phyloP scores from a whole-genome alignment of 2,888 invertebrate genomes.

The Andrena fulva region DNA sequence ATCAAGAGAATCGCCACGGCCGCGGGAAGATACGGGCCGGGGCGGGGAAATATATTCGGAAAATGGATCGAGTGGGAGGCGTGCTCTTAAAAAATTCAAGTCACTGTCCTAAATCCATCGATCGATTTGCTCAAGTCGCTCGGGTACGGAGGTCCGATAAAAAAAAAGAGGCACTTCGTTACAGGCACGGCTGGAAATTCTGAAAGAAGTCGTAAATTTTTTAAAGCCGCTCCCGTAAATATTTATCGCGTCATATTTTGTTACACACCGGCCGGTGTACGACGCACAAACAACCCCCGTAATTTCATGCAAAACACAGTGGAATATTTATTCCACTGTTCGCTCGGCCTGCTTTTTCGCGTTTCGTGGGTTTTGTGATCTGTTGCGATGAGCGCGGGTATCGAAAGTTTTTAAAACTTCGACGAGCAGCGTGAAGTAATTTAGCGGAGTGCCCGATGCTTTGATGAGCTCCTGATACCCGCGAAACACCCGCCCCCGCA shows the following conservation, averaged over 20 bases:
- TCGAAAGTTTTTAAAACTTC: slow-evolving; percentile 16
- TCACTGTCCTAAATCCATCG: slow-evolving; percentile 60
- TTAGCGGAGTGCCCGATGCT: no score
- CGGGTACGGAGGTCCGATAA: neutral
- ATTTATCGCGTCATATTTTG: slow-evolving; percentile 46
- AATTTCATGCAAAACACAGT: slow-evolving; percentile 48
- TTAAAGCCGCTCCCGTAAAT: slow-evolving; percentile 38
- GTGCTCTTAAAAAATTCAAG: slow-evolving; percentile 49
- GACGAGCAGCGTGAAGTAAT: neutral
- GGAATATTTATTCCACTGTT: slow-evolving; percentile 49
- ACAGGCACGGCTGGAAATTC: slow-evolving; percentile 24
- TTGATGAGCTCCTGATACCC: no score
- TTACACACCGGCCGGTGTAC: slow-evolving; percentile 28
- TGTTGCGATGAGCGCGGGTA: slow-evolving; percentile 3
- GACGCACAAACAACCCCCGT: slow-evolving; percentile 20
- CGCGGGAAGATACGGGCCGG: slow-evolving; percentile 34
- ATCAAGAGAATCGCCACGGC: slow-evolving; percentile 43
- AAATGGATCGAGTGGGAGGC: slow-evolving; percentile 65
- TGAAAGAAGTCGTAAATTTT: slow-evolving; percentile 45
- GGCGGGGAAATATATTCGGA: slow-evolving; percentile 70
- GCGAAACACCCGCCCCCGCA: no score
- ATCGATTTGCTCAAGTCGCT: slow-evolving; percentile 57
- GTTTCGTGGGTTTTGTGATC: slow-evolving; percentile 22
- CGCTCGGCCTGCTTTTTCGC: slow-evolving; percentile 32
- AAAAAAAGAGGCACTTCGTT: slow-evolving; percentile 27